Evolutionary conservation across 1,140 invertebrate genomes (phyloP).

Genomic region (Brachionus rotundiformis): DNA sequence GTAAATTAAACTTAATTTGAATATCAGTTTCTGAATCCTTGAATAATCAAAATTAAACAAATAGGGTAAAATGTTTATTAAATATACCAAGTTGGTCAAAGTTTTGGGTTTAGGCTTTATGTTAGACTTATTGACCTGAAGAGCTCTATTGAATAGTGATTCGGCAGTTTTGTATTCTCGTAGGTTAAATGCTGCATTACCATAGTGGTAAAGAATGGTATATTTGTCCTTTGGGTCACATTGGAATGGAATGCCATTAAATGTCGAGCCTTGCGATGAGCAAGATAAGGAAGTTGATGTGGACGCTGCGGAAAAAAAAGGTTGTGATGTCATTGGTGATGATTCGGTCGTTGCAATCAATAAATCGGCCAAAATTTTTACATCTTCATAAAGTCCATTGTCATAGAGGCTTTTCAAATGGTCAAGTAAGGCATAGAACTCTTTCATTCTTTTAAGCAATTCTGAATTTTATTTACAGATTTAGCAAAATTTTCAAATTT

Average conservation of each 20-base stretch:
- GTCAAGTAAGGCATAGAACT: conserved; percentile 27
- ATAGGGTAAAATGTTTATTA: background rate
- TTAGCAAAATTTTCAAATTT: background rate
- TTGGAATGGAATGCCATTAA: background rate
- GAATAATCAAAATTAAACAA: background rate
- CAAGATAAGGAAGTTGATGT: conserved; percentile 4
- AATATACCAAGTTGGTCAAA: conserved; percentile 13
- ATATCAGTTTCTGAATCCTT: conserved; percentile 43
- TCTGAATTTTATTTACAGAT: background rate
- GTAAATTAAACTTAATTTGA: conserved; percentile 35
- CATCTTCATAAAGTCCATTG: conserved; percentile 40
- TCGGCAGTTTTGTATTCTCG: conserved; percentile 49
- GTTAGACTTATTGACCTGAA: conserved; percentile 18
- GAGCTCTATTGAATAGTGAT: background rate
- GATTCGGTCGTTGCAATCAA: conserved; percentile 17
- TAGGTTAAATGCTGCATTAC: conserved; percentile 37
- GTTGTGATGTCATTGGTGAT: background rate
- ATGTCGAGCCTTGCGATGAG: background rate
- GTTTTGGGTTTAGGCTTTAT: conserved; percentile 5
- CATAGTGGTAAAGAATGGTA: background rate
- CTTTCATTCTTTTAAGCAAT: conserved; percentile 24
- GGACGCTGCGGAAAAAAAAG: background rate
- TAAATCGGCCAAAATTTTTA: conserved; percentile 35
- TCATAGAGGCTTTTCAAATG: conserved; percentile 39
- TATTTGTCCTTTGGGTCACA: conserved; percentile 41